phyloP scores from a whole-genome alignment of 2,113 vertebrate genomes.

The Spea bombifrons region DNA sequence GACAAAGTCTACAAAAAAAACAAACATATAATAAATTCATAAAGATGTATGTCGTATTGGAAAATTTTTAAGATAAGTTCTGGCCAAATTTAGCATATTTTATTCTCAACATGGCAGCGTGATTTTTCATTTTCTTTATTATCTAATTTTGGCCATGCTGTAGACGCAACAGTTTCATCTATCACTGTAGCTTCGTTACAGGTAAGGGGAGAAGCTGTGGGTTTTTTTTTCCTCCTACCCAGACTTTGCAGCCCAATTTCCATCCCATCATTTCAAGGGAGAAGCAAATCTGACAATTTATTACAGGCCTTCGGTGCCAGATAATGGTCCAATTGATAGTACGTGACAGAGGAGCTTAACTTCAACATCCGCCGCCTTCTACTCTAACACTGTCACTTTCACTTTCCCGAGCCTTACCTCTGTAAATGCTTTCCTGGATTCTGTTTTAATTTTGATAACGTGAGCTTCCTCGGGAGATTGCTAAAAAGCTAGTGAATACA shows the following conservation, averaged over 20 bases:
- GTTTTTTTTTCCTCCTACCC: conserved; percentile 38
- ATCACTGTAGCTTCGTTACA: conserved; percentile 49
- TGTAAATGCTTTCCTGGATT: conserved; percentile 54
- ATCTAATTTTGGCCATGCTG: too few species aligned
- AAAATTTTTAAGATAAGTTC: too few species aligned
- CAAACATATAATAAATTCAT: too few species aligned
- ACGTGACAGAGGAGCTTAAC: conserved; percentile 68
- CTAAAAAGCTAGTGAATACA: conserved; percentile 53
- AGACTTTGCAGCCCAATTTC: conserved; percentile 60
- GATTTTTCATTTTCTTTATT: too few species aligned
- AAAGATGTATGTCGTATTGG: too few species aligned
- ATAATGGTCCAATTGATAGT: conserved; percentile 68
- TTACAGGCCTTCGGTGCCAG: conserved; percentile 63
- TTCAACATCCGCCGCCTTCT: conserved; percentile 59
- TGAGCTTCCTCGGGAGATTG: conserved; percentile 53
- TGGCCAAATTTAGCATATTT: too few species aligned
- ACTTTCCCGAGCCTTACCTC: conserved; percentile 59
- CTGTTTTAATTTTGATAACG: conserved; percentile 61
- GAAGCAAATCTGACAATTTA: conserved; percentile 72
- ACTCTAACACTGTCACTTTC: conserved; percentile 62
- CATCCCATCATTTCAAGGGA: conserved; percentile 63
- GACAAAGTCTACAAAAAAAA: too few species aligned
- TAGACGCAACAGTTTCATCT: conserved; percentile 28
- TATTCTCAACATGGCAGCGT: too few species aligned
- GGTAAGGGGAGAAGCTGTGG: conserved; percentile 48